Base-by-base conservation (phyloP, 2,113 vertebrate genomes). In the Burhinus bistriatus region DNA sequence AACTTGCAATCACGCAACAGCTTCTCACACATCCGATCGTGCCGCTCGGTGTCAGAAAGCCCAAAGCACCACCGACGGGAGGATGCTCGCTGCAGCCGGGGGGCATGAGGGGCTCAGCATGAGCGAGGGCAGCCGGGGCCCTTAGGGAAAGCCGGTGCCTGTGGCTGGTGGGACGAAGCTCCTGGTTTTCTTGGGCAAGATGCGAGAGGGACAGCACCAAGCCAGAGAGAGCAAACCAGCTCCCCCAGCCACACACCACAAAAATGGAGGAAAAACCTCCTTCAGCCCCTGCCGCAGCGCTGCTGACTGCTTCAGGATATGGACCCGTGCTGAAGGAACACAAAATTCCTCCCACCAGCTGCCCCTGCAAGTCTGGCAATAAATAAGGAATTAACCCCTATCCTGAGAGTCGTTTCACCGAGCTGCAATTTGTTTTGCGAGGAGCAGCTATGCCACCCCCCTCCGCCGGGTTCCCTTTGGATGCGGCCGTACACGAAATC, bases 61-160 rank as follows among this genome's bases (percentile, higher is more conserved):
- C 73, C 65, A 27, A 36, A 49, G 69, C 70, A 52, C 22, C 70
- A 23, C 72, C 72, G 17, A 18, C 1, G 8, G 47, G 64, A 57
- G 1, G 6, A 6, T 27, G 13, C 36, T 44, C 3, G 0, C 51
- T 11, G 64, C 61, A 59, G 61, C 61, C 0, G 9, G 23, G 0
- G 20, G 44, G 32, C 17, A 16, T 6, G 22, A 51, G 51, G 59
- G 61, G 38, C 78, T 75, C 52, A 32, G 69, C 32, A 15, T 0
- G 0, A 52, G 44, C 4, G 3, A 66, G 59, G 59, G 36, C 36
- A 38, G 78, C 52, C 4, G 1, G 44, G 27, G 38, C 52, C 61
- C 78, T 36, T 5, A 10, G 26, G 23, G 38, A 16, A 58, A 19
- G 30, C 17, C 9, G 18, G n/a, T 6, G 26, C 69, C 49, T 52